Conservation (phyloP, 2,113 vertebrate species). For the Charina bottae region DNA sequence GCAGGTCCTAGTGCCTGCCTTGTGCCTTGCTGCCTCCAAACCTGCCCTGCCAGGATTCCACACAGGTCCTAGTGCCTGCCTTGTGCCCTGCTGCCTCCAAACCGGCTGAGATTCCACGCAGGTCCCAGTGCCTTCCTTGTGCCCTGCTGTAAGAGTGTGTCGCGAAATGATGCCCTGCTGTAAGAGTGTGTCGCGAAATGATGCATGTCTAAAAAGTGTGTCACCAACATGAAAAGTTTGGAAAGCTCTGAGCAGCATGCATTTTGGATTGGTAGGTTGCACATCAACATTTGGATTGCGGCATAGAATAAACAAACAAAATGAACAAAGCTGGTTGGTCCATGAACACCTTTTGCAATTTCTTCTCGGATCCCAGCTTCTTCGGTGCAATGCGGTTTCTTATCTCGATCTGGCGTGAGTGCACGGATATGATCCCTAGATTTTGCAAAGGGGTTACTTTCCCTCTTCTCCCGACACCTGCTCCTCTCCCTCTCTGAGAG, state of each 20-base stretch:
- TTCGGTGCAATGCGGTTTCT: neutral
- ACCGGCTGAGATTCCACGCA: too few species aligned
- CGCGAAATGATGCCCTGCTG: too few species aligned
- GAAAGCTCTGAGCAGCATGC: neutral
- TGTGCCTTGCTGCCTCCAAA: too few species aligned
- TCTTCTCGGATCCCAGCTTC: neutral
- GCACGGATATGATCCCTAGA: neutral
- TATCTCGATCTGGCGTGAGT: neutral
- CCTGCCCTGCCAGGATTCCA: too few species aligned
- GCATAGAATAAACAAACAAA: neutral
- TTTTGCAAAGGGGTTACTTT: neutral
- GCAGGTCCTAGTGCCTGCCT: too few species aligned
- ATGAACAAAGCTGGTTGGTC: neutral
- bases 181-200: too few species aligned
- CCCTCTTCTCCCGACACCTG: neutral
- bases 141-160: too few species aligned
- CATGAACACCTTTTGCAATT: neutral
- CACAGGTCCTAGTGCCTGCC: too few species aligned
- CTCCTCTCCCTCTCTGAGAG: neutral
- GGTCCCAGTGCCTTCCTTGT: too few species aligned
- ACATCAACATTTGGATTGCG: neutral
- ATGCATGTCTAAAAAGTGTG: too few species aligned
- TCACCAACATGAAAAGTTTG: too few species aligned
- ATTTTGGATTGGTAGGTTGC: neutral
- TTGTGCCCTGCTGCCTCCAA: too few species aligned